phyloP scores from a whole-genome alignment of 92 coral and sea anemone species.

The Zoanthus gigantus region DNA sequence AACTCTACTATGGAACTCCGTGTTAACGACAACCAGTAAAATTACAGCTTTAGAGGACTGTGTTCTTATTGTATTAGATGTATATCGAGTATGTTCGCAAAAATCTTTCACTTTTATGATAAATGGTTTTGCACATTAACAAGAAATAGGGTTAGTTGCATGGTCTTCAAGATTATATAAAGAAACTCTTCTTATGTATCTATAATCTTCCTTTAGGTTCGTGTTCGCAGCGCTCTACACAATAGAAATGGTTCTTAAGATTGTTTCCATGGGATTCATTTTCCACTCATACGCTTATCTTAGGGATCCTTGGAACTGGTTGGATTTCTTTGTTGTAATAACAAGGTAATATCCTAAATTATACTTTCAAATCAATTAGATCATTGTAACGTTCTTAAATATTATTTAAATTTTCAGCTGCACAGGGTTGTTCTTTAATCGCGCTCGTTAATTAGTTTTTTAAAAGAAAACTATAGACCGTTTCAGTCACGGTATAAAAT shows the following conservation, averaged over 20 bases:
- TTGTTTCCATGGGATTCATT: slow-evolving; percentile 86
- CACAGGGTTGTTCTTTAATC: too few species aligned
- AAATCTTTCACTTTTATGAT: too few species aligned
- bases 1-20: too few species aligned
- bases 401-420: too few species aligned
- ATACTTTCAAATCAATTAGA: not conserved
- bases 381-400: too few species aligned
- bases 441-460: too few species aligned
- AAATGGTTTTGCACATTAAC: not conserved
- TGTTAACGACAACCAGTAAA: too few species aligned
- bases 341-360: slow-evolving; percentile 66
- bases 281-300: slow-evolving; percentile 88
- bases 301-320: slow-evolving; percentile 94
- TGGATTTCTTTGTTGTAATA: slow-evolving; percentile 91
- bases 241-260: slow-evolving; percentile 86
- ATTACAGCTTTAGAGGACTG: too few species aligned
- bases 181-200: not conserved
- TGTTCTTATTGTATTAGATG: too few species aligned
- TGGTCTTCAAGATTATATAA: not conserved
- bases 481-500: too few species aligned
- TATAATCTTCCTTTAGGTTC: slow-evolving; percentile 60
- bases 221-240: slow-evolving; percentile 91
- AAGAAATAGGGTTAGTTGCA: not conserved
- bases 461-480: too few species aligned
- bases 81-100: too few species aligned